These are phyloP conservation scores for Nephotettix cincticeps DNA, from an alignment of 1,140 invertebrate species.

Conservation along the genomic window DNA sequence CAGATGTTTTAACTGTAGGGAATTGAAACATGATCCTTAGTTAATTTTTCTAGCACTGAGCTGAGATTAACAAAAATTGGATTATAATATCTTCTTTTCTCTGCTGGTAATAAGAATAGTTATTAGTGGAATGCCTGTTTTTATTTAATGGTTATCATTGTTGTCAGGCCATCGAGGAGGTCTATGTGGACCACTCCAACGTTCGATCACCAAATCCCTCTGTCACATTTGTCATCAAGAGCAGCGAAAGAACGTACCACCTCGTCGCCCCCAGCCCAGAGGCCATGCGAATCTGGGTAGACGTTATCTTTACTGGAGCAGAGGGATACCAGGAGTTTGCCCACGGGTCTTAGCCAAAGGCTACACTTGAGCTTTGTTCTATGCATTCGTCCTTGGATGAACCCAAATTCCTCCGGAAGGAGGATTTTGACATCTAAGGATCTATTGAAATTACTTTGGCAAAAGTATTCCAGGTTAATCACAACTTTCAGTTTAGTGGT, in stretches of 20 bases:
- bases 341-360: slow-evolving; percentile 44
- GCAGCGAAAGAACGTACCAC: slow-evolving; percentile 83
- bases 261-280: slow-evolving; percentile 92
- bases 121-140: too few species aligned
- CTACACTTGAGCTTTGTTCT: background rate
- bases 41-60: too few species aligned
- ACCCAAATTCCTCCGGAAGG: background rate
- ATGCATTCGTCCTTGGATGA: background rate
- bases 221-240: slow-evolving; percentile 96
- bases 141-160: too few species aligned
- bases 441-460: background rate
- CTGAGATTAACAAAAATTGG: too few species aligned
- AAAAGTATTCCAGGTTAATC: background rate
- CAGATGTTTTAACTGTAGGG: too few species aligned
- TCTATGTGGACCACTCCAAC: slow-evolving; percentile 94
- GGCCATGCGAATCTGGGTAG: slow-evolving; percentile 96
- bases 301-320: slow-evolving; percentile 89
- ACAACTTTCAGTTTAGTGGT: background rate
- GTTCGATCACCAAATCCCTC: slow-evolving; percentile 88
- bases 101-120: too few species aligned
- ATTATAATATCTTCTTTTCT: too few species aligned
- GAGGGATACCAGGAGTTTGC: slow-evolving; percentile 80
- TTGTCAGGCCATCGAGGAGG: slow-evolving; percentile 96
- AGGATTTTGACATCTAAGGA: background rate
- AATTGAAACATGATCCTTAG: too few species aligned